Percentiles rank a stretch among this genome's conserved stretches.
These are phyloP conservation scores for Machaerirhynchus nigripectus DNA, from an alignment of 2,113 vertebrate species.

Conservation along the genomic window DNA sequence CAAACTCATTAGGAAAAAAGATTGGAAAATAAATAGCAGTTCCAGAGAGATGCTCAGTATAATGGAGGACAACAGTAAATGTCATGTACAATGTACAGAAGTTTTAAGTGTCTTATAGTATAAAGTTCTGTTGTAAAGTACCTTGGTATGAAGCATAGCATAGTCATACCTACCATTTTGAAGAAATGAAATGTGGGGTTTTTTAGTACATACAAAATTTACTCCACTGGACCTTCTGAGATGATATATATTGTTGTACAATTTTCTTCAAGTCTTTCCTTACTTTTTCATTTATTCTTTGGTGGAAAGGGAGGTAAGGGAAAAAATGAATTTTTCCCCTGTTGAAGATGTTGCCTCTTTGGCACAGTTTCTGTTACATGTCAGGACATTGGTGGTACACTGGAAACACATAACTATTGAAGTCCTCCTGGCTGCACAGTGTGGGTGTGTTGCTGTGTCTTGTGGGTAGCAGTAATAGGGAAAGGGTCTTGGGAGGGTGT, in stretches of 20 bases:
- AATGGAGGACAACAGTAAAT: background rate
- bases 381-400: background rate
- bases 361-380: background rate
- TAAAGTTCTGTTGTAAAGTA: background rate
- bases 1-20: background rate
- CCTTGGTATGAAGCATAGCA: background rate
- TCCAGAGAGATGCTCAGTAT: background rate
- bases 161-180: background rate
- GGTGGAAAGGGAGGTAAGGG: background rate
- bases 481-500: background rate
- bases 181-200: fast-evolving
- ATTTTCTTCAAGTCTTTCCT: background rate
- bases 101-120: background rate
- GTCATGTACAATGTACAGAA: background rate
- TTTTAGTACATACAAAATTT: background rate
- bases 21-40: background rate
- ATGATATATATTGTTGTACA: background rate
- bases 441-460: background rate
- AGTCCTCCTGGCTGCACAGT: background rate
- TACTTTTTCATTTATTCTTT: background rate
- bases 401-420: background rate
- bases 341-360: background rate
- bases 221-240: background rate
- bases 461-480: too few relatives aligned
- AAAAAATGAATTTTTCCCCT: background rate